Conservation (phyloP, 2,888 invertebrate genomes). For the Leptinotarsa peninsularis region DNA sequence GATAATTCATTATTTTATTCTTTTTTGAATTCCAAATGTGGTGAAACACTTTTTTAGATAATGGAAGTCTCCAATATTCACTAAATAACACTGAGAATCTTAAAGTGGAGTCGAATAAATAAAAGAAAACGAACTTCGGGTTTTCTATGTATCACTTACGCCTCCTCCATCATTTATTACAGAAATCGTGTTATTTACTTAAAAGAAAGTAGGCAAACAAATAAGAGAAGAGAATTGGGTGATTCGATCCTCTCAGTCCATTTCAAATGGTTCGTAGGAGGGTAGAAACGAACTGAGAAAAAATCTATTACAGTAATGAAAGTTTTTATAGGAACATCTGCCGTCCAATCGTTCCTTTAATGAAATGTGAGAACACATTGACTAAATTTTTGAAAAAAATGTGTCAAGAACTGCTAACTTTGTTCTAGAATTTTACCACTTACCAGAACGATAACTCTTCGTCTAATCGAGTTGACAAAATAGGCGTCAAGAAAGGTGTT, state of each 20-base stretch:
- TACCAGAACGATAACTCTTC: too few relatives aligned
- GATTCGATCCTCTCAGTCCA: background rate
- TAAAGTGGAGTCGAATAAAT: too few relatives aligned
- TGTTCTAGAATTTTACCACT: too few relatives aligned
- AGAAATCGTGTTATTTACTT: constrained; percentile 8
- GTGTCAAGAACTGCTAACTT: too few relatives aligned
- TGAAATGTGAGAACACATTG: too few relatives aligned
- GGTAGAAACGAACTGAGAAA: constrained; percentile 2
- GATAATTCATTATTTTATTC: too few relatives aligned
- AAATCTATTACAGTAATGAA: constrained; percentile 5
- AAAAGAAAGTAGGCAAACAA: background rate
- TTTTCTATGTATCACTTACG: background rate
- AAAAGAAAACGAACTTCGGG: background rate
- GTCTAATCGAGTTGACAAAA: too few relatives aligned
- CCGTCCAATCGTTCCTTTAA: background rate
- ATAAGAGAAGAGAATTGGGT: background rate
- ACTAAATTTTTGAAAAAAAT: background rate
- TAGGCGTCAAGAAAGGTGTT: too few relatives aligned
- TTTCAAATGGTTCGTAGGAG: background rate
- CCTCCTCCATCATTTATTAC: background rate
- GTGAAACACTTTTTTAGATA: too few relatives aligned
- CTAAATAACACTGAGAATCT: too few relatives aligned
- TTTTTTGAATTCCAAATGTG: too few relatives aligned
- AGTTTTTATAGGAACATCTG: background rate
- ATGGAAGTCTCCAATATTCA: too few relatives aligned